Conservation (phyloP, 1,140 invertebrate species). For the Meloidogyne hapla region DNA sequence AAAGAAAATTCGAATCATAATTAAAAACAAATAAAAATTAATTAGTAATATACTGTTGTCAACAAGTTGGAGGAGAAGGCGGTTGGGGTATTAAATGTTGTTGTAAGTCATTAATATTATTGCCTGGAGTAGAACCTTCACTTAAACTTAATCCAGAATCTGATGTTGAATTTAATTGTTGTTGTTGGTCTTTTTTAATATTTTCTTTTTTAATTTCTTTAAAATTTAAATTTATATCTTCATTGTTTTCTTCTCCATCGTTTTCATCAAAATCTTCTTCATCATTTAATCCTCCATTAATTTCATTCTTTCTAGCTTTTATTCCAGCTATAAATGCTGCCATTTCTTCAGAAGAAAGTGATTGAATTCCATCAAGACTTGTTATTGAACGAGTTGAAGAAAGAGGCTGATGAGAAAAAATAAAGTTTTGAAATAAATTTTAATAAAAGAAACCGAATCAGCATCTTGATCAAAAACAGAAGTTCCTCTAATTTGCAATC, state of each 20-base stretch:
- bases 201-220: slow-evolving; percentile 16
- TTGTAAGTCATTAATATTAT: too few relatives aligned
- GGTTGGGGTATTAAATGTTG: neutral
- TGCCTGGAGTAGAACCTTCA: neutral
- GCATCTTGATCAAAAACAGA: slow-evolving; percentile 57
- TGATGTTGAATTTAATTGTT: slow-evolving; percentile 19
- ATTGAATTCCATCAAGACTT: slow-evolving; percentile 46
- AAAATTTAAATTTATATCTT: slow-evolving; percentile 12
- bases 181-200: neutral
- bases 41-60: too few relatives aligned
- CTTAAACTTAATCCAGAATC: slow-evolving; percentile 29
- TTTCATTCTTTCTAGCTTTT: slow-evolving; percentile 27
- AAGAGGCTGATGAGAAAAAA: neutral
- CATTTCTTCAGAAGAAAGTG: slow-evolving; percentile 60
- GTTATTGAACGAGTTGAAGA: slow-evolving; percentile 45
- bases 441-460: slow-evolving; percentile 51
- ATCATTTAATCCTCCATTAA: too few relatives aligned
- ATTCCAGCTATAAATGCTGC: slow-evolving; percentile 58
- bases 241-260: slow-evolving; percentile 19
- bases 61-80: neutral
- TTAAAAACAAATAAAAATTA: too few relatives aligned
- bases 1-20: neutral
- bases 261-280: neutral
- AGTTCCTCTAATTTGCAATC: slow-evolving; percentile 54
- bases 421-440: too few relatives aligned